Evolutionary conservation across 2,888 invertebrate species (phyloP).

Genomic region (Dolichopus griseipennis): DNA sequence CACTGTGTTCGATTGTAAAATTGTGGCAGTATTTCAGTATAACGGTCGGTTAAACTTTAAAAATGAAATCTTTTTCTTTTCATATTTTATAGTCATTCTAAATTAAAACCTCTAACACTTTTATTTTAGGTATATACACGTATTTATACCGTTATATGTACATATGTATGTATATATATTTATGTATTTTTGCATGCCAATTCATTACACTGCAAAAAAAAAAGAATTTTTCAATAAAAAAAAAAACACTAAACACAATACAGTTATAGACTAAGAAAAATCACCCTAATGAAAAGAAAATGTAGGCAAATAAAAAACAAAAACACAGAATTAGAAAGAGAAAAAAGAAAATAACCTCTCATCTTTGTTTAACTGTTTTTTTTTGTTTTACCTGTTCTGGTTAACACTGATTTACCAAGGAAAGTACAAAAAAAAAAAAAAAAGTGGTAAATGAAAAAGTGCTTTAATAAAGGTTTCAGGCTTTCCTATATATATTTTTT

Average conservation of each 20-base stretch:
- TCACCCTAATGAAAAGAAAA: too few relatives aligned
- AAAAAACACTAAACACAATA: too few relatives aligned
- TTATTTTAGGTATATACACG: too few relatives aligned
- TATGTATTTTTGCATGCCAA: too few relatives aligned
- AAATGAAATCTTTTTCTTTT: background rate
- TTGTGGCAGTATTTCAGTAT: background rate
- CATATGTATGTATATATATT: too few relatives aligned
- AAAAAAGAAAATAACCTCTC: background rate
- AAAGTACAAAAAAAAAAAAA: too few relatives aligned
- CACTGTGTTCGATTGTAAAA: background rate
- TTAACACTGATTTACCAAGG: slow-evolving; percentile 3
- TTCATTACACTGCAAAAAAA: too few relatives aligned
- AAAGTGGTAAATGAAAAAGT: background rate
- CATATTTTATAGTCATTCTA: slow-evolving; percentile 6
- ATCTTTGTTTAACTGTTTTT: background rate
- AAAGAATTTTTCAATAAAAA: too few relatives aligned
- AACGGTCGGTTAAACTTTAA: background rate
- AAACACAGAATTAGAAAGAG: background rate
- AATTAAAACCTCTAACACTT: background rate
- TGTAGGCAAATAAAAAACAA: background rate
- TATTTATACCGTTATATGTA: too few relatives aligned
- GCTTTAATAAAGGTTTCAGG: background rate
- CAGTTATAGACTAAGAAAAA: too few relatives aligned
- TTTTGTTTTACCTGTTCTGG: background rate
- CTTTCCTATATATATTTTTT: background rate